Conservation (phyloP, 2,888 invertebrate species). For the Microctonus brassicae region DNA sequence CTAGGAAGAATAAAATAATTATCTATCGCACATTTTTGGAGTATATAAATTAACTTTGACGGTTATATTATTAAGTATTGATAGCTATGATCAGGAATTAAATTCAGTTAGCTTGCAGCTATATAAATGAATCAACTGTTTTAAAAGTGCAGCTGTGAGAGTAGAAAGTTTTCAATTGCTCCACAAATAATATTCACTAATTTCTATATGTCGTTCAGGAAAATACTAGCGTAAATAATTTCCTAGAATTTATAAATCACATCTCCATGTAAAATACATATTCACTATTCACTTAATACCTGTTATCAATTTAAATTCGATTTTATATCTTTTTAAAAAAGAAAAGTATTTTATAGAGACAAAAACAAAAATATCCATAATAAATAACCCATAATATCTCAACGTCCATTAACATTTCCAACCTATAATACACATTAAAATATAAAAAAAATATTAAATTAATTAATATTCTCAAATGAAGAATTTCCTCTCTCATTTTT, state of each 20-base stretch:
- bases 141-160: slow-evolving; percentile 35
- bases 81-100: background rate
- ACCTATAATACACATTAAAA: too few species aligned
- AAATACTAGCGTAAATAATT: slow-evolving; percentile 52
- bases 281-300: too few species aligned
- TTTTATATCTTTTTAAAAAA: background rate
- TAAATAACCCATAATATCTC: too few species aligned
- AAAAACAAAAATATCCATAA: background rate
- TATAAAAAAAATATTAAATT: too few species aligned
- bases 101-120: background rate
- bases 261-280: background rate
- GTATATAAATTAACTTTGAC: too few species aligned
- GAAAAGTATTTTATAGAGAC: background rate
- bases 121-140: slow-evolving; percentile 4
- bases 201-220: slow-evolving; percentile 46
- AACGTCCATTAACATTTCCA: too few species aligned
- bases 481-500: too few species aligned
- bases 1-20: too few species aligned
- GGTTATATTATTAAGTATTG: too few species aligned
- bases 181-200: background rate
- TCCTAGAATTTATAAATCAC: slow-evolving; percentile 52
- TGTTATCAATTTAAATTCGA: slow-evolving; percentile 21
- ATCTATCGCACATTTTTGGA: too few species aligned
- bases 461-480: too few species aligned
- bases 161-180: slow-evolving; percentile 57